A percentile compares a stretch with the other conserved stretches of the same genome.
Conservation (phyloP, 2,797 vertebrate genomes). For the Naso thynnoides region DNA sequence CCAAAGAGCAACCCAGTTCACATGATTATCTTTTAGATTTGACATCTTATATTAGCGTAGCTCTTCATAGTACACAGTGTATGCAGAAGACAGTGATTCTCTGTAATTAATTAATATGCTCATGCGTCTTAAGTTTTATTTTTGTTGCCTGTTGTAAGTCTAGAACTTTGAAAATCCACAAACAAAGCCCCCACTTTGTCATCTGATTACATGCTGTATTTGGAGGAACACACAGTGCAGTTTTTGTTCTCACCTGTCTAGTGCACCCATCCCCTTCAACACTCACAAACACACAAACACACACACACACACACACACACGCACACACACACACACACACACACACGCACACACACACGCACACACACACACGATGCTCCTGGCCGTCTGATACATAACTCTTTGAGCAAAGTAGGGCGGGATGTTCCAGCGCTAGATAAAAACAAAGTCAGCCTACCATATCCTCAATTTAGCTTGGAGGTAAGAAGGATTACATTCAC, state of each 20-base stretch:
- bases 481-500: conserved; percentile 88
- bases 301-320: not conserved
- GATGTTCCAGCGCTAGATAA: conserved; percentile 87
- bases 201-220: conserved; percentile 28
- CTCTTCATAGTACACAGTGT: not conserved
- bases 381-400: conserved; percentile 74
- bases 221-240: conserved; percentile 28
- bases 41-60: not conserved
- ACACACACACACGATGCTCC: conserved; percentile 29
- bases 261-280: conserved; percentile 7
- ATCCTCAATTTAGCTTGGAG: conserved; percentile 86
- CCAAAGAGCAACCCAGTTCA: not conserved
- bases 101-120: not conserved
- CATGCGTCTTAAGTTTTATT: not conserved
- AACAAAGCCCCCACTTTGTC: conserved; percentile 1
- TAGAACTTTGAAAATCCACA: not conserved
- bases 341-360: not conserved
- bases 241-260: conserved; percentile 62
- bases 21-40: not conserved
- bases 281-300: not conserved
- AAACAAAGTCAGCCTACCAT: conserved; percentile 81
- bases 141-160: not conserved
- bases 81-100: not conserved
- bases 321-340: conserved; percentile 4
- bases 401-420: conserved; percentile 86